phyloP scores from a whole-genome alignment of 2,888 invertebrate genomes.

The Pherbina coryleti region DNA sequence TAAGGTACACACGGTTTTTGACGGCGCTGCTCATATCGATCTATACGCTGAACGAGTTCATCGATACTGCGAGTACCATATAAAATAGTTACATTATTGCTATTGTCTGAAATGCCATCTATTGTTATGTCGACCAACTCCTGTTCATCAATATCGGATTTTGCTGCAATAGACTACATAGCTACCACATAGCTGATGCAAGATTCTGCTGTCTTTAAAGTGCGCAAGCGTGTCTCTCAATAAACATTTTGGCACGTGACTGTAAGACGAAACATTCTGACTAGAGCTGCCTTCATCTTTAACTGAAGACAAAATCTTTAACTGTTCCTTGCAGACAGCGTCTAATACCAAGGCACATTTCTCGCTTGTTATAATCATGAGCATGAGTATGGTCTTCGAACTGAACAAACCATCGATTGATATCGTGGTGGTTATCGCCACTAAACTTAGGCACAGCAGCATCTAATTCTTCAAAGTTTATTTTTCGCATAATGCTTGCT shows the following conservation, averaged over 20 bases:
- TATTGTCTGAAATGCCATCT: conserved; percentile 37
- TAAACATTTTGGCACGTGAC: too few species aligned
- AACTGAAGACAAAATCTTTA: too few species aligned
- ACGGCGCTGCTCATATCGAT: not conserved
- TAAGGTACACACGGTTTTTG: not conserved
- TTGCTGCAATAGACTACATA: conserved; percentile 29
- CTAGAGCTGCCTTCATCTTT: too few species aligned
- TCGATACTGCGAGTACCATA: not conserved
- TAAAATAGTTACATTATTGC: not conserved
- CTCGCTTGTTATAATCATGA: conserved; percentile 29
- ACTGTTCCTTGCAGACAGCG: too few species aligned
- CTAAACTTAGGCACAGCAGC: too few species aligned
- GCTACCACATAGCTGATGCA: conserved; percentile 33
- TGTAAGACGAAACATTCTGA: too few species aligned
- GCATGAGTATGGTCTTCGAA: too few species aligned
- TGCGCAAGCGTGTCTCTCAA: conserved; percentile 6
- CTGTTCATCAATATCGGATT: conserved; percentile 25
- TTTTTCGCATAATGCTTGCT: too few species aligned
- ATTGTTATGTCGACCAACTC: conserved; percentile 27
- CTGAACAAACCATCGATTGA: too few species aligned
- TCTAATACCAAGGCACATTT: too few species aligned
- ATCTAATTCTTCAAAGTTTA: too few species aligned
- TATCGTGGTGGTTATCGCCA: too few species aligned
- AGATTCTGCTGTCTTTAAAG: conserved; percentile 6
- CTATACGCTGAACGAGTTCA: not conserved